These are phyloP conservation scores for Bufotes viridis DNA, from an alignment of 2,797 vertebrate genomes.

Conservation along the genomic window DNA sequence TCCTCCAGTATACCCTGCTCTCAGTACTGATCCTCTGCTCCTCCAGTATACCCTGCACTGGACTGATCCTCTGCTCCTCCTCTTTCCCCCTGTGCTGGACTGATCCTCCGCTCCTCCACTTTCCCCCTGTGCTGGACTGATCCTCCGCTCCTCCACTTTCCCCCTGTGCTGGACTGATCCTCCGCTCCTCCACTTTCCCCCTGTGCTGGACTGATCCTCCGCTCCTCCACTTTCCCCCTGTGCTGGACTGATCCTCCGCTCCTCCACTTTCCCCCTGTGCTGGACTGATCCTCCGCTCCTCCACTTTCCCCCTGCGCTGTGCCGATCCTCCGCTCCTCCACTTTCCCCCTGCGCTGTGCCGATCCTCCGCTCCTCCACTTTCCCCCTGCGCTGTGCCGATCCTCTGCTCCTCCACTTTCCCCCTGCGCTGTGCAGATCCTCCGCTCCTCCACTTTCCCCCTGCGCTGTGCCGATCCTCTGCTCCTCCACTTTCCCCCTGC, in stretches of 20 bases:
- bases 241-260: background rate
- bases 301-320: background rate
- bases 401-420: background rate
- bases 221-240: background rate
- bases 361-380: background rate
- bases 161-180: background rate
- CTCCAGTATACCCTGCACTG: no score
- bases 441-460: no score
- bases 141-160: no score
- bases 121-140: no score
- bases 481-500: background rate
- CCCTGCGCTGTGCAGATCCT: background rate
- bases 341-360: background rate
- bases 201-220: no score
- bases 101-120: no score
- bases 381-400: no score
- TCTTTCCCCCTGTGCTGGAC: no score
- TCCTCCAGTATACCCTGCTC: no score
- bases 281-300: no score
- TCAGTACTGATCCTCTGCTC: no score
- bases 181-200: background rate
- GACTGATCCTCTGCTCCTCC: no score
- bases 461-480: background rate
- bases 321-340: background rate
- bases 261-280: background rate